Percentiles rank a stretch among this genome's conserved stretches.
phyloP scores from a whole-genome alignment of 2,113 vertebrate species.

The Carassius gibelio region DNA sequence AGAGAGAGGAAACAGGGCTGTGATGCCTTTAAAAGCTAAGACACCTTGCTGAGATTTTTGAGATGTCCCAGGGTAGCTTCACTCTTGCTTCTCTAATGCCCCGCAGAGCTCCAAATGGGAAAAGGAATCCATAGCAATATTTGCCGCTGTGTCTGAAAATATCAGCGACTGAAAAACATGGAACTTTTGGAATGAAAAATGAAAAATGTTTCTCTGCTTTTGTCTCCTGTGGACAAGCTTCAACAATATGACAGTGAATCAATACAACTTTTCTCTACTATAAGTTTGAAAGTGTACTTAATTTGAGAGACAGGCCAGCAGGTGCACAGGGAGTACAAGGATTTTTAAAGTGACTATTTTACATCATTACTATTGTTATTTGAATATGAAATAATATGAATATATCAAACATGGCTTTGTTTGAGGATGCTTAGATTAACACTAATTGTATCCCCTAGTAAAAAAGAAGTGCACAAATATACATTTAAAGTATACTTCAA shows the following conservation, averaged over 20 bases:
- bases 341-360: neutral
- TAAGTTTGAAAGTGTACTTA: conserved; percentile 36
- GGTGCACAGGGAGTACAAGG: too few species aligned
- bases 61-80: conserved; percentile 46
- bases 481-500: too few species aligned
- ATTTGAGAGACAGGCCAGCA: conserved; percentile 3
- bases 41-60: conserved; percentile 55
- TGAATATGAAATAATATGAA: neutral
- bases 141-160: conserved; percentile 57
- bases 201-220: conserved; percentile 27
- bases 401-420: neutral
- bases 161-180: conserved; percentile 48
- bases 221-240: conserved; percentile 57
- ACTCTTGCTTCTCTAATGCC: conserved; percentile 44
- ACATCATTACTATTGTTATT: neutral
- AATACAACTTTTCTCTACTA: conserved; percentile 59
- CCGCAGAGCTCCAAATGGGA: conserved; percentile 59
- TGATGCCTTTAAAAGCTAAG: conserved; percentile 67
- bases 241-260: conserved; percentile 54
- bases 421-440: neutral
- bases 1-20: conserved; percentile 59
- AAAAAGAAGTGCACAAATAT: too few species aligned
- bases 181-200: conserved; percentile 15
- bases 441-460: too few species aligned
- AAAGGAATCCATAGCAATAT: conserved; percentile 59